Evolutionary conservation across 2,797 vertebrate genomes (phyloP).

Genomic region (Poecile montanus): DNA sequence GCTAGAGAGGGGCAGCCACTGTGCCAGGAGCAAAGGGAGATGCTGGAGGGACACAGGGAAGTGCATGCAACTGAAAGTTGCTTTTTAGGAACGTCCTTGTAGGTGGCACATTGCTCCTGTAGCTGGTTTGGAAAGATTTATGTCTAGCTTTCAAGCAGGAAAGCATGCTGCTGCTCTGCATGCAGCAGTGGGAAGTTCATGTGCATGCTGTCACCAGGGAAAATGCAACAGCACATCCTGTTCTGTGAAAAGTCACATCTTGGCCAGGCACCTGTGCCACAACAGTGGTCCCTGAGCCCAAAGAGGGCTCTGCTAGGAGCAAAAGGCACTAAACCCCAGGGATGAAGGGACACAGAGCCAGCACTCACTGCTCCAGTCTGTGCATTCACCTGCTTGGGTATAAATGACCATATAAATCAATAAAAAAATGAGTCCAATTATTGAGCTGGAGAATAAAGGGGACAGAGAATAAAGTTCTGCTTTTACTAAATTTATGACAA

Average conservation of each 20-base stretch:
- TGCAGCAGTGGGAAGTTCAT: fast-evolving
- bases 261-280: not conserved
- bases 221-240: not conserved
- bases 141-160: not conserved
- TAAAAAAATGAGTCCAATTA: not conserved
- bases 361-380: not conserved
- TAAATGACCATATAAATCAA: not conserved
- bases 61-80: not conserved
- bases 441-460: not conserved
- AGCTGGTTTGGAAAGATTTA: not conserved
- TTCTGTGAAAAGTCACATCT: not conserved
- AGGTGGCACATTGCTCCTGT: not conserved
- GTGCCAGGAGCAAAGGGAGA: not conserved
- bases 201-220: not conserved
- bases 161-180: fast-evolving
- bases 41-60: not conserved
- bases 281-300: not conserved
- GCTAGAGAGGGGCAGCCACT: not conserved
- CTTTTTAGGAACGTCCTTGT: not conserved
- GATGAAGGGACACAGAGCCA: not conserved
- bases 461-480: not conserved
- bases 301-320: not conserved
- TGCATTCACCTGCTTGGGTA: fast-evolving
- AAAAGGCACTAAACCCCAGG: not conserved
- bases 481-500: not conserved